Evolutionary conservation across 2,888 invertebrate species (phyloP), one percentile per base, ranked within the genome.

Genomic region (Pimpla rufipes): DNA sequence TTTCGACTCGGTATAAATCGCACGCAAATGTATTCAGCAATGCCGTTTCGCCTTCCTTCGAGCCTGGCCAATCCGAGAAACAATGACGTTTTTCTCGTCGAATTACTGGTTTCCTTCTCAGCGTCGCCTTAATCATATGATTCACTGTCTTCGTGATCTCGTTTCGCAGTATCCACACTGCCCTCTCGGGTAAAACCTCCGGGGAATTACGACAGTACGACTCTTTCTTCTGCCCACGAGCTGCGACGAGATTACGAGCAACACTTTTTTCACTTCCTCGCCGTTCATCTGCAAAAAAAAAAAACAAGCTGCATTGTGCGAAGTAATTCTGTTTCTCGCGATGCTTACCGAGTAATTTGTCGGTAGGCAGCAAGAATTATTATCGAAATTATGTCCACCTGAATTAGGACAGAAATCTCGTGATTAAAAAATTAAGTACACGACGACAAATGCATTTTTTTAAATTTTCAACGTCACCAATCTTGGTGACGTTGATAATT

Each of bases 221-320:
- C 42, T 47, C 75, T 79, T 79, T 79, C 76, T 76, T 79, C 59
- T 66, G 66, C 59, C 77, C 73, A 70, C 81, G 47, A 66, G 71
- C 76, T 71, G 59, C 68, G 37, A 74, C 82, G 74, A 74, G 82
- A 82, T 82, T 78, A 75, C 82, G 74, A 75, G 74, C 78, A 45
- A 82, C 78, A 79, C 70, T 82, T 78, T 74, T 82, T 75, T 70
- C 37, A 13, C 37, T 55, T 40, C 37, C 47, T 40, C 64, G 37
- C 75, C 47, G 40, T 23, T 29, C 21, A 40, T 8, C 16, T 13
- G 8, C 40, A 66, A 67, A 70, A 75, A 45, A 23, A 66, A 77
- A 70, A 45, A 57, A 40, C 16, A 5, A 29, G 29, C 35, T 35
- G 42, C n/a, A 76, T 47, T 29, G 37, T 57, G 29, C 76, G 11